Percentiles rank a stretch among this genome's conserved stretches.
phyloP scores from a whole-genome alignment of 1,140 invertebrate genomes.

The Stegodyphus mimosarum region DNA sequence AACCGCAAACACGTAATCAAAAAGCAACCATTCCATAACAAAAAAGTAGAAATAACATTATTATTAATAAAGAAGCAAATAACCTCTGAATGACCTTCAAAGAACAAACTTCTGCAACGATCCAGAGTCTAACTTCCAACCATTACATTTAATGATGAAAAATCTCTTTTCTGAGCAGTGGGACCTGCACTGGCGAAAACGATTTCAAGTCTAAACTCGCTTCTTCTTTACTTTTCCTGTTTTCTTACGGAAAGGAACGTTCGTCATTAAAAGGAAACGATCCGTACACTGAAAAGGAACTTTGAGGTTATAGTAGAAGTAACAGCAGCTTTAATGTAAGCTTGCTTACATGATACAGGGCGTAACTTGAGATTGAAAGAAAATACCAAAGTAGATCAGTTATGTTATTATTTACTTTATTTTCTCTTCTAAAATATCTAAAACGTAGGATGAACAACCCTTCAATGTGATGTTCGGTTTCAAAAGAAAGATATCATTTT shows the following conservation, averaged over 20 bases:
- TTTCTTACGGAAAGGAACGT: too few relatives aligned
- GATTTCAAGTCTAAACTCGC: too few relatives aligned
- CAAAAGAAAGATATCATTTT: too few relatives aligned
- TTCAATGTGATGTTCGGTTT: too few relatives aligned
- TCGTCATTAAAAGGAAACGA: too few relatives aligned
- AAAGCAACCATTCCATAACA: conserved; percentile 7
- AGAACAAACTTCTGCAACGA: conserved; percentile 41
- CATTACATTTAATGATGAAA: conserved; percentile 58
- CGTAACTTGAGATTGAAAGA: conserved; percentile 12
- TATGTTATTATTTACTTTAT: too few relatives aligned
- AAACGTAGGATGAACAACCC: too few relatives aligned
- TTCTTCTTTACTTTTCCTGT: too few relatives aligned
- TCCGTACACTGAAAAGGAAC: too few relatives aligned
- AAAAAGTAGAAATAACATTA: conserved; percentile 36
- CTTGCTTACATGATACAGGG: conserved; percentile 47
- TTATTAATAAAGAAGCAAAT: conserved; percentile 13
- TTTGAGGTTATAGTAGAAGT: too few relatives aligned
- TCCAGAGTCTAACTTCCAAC: conserved; percentile 46
- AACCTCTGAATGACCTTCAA: conserved; percentile 49
- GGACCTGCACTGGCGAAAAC: conserved; percentile 20
- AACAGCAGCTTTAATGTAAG: conserved; percentile 6
- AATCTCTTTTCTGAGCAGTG: conserved; percentile 41
- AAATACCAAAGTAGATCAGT: too few relatives aligned
- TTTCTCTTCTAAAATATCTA: too few relatives aligned
- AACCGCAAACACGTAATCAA: conserved; percentile 55